Base-by-base conservation (phyloP, 2,797 vertebrate genomes). In the Sebastes itinus region DNA sequence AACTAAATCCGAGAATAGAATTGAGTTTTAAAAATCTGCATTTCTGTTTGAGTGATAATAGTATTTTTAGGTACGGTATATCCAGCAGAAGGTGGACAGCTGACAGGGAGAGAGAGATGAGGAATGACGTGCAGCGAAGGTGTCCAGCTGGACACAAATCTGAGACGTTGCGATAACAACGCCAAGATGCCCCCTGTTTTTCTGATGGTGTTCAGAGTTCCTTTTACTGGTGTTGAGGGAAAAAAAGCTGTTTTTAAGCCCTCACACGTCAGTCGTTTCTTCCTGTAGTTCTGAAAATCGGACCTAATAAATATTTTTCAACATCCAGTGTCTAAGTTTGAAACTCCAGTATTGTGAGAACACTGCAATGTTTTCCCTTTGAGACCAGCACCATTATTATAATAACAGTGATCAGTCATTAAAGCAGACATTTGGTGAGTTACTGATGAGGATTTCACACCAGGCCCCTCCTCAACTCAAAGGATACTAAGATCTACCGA, bases 371-470 rank as follows among this genome's bases (percentile, higher is more conserved):
- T 52, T 74, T 64, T 28, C 14, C 63, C 52, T 58, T 38, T 30
- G 18, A 73, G n/a, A 8, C 18, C 10, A 9, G 13, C 32, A 33
- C 62, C 30, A 76, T 69, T 52, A 72, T 58, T 22, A 14, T 62
- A 68, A 75, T 58, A 33, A 72, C 58, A 72, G 52, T 9, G 9
- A 81, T 80, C 46, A 58, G 72, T 65, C 49, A 81, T 79, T 77
- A 75, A 77, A 77, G 27, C 75, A 59, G 78, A 71, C 69, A 70
- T 60, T 28, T 60, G 46, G 59, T 46, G 46, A 75, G 78, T 46
- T 10, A 76, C 60, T 65, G 63, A 58, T 5, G 27, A 14, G 32
- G 35, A 28, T 28, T 72, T 76, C 30, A 74, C 54, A 35, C 70
- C 66, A 66, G 56, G n/a, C n/a, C 63, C 32, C 11, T 62, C 25